These are phyloP conservation scores for Typhlomys cinereus DNA, from an alignment of 2,113 vertebrate species.

Conservation along the genomic window DNA sequence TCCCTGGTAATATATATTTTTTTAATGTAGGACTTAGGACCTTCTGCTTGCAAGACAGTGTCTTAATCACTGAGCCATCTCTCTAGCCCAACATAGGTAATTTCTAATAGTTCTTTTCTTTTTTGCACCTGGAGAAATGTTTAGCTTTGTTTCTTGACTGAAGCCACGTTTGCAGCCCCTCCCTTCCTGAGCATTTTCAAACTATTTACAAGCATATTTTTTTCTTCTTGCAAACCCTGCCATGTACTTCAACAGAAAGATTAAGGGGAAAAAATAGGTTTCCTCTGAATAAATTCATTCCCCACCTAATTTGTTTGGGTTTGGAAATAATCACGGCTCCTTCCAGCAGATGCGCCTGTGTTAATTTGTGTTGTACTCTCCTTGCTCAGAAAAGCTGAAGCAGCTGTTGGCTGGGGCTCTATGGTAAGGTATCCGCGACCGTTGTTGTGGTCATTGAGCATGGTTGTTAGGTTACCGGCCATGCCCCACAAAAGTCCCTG, in stretches of 20 bases:
- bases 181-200: background rate
- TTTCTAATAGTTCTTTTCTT: background rate
- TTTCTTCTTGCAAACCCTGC: background rate
- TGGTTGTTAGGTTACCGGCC: background rate
- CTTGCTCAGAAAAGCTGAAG: constrained; percentile 1
- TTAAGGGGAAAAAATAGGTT: background rate
- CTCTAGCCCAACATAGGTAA: no score
- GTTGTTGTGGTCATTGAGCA: constrained; percentile 8
- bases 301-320: constrained; percentile 25
- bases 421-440: background rate
- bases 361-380: background rate
- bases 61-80: no score
- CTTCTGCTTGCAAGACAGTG: no score
- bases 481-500: background rate
- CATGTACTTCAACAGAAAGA: background rate
- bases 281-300: background rate
- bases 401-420: background rate
- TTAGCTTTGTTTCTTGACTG: background rate
- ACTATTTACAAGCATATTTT: background rate
- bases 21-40: no score
- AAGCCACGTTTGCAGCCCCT: background rate
- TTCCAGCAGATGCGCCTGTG: background rate
- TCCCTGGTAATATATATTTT: no score
- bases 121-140: background rate
- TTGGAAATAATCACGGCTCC: background rate